Base-by-base conservation (phyloP, 1,140 invertebrate species). In the Theocolax elegans region DNA sequence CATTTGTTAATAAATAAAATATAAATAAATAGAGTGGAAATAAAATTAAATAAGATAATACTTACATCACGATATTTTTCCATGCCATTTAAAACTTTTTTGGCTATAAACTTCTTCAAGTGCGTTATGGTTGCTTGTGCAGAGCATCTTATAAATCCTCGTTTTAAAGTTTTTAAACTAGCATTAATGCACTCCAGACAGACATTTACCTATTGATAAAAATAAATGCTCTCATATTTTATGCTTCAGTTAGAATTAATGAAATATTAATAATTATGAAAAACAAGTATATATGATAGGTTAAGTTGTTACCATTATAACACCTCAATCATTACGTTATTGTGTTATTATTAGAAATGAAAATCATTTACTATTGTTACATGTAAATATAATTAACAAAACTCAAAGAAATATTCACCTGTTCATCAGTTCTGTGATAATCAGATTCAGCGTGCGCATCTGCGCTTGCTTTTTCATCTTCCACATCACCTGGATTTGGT, bases 51-150 rank as follows among this genome's bases (percentile, higher is more conserved):
- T 58, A 58, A 9, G 38, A n/a, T 9, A 59, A 74, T 76, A 90
- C 91, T 92, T 83, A 98, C 95, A 89, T 99, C 96, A 89, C 94
- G 92, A 89, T 98, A 99, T 84, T 95, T 95, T 65, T 97, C 94
- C 80, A 95, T 92, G 73, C 91, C 90, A 80, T 95, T 95, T 73
- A 97, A 90, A 65, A 99, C 91, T 87, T 98, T 97, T 80, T 97
- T 94, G 51, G 98, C 96, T 75, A 99, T 92, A 86, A 97, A 99
- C 84, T 99, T 99, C 85, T 99, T 98, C 10, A 99, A 88, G 83
- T 98, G 96, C 53, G 95, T 96, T 75, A 98, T 97, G 13, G 97
- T 99, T 8, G 97, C 95, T 84, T 98, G 95, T 15, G 96, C 94
- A 9, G 97, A 99, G 83, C 96, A 95, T 76, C 97, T 90, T 72